Conservation (phyloP, 2,888 invertebrate species). For the Dorcus parallelipipedus region DNA sequence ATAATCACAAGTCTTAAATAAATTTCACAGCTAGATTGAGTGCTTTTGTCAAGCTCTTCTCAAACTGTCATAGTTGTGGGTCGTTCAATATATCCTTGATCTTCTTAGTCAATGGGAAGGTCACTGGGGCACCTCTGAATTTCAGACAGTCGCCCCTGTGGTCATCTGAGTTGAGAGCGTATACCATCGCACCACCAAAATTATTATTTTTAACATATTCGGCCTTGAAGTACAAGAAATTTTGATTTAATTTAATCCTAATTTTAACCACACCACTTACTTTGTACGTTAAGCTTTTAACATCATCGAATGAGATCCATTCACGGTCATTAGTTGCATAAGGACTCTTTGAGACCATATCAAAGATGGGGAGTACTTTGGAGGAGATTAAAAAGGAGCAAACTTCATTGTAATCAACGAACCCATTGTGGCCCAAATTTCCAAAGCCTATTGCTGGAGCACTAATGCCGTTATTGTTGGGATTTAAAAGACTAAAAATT, state of each 20-base stretch:
- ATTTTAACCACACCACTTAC: slow-evolving; percentile 40
- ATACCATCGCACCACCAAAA: slow-evolving; percentile 81
- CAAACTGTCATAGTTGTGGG: slow-evolving; percentile 39
- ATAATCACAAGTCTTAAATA: not conserved
- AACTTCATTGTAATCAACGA: slow-evolving; percentile 66
- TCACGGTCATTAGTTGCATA: slow-evolving; percentile 67
- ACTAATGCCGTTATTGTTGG: slow-evolving; percentile 61
- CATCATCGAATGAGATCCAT: slow-evolving; percentile 83
- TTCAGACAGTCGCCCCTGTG: slow-evolving; percentile 57
- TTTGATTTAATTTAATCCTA: not conserved
- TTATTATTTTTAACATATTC: slow-evolving; percentile 59
- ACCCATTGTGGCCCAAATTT: slow-evolving; percentile 63
- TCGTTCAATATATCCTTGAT: slow-evolving; percentile 30
- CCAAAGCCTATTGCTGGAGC: slow-evolving; percentile 73
- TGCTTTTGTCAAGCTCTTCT: slow-evolving; percentile 32
- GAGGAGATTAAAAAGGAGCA: slow-evolving; percentile 61
- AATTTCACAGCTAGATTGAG: slow-evolving; percentile 22
- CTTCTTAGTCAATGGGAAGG: slow-evolving; percentile 42
- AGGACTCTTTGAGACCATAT: slow-evolving; percentile 70
- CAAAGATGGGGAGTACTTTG: slow-evolving; percentile 59
- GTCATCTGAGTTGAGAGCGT: slow-evolving; percentile 80
- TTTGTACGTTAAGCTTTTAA: slow-evolving; percentile 67
- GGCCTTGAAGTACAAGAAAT: slow-evolving; percentile 20
- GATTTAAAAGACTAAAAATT: slow-evolving; percentile 59
- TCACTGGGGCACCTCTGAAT: slow-evolving; percentile 36